Conservation (phyloP, 1,140 invertebrate species). For the Bombus superbus region DNA sequence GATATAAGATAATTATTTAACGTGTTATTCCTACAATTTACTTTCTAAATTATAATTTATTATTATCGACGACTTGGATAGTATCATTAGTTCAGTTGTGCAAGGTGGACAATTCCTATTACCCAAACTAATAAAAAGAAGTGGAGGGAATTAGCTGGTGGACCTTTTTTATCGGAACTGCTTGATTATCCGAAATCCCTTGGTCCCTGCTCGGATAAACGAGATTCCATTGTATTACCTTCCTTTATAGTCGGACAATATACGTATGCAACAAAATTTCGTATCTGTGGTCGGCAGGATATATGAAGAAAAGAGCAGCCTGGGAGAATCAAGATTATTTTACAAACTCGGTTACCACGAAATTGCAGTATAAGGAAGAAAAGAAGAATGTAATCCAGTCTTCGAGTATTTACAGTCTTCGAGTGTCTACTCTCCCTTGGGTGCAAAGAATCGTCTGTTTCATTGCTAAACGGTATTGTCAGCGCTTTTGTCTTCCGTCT, state of each 20-base stretch:
- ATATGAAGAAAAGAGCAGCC: not conserved
- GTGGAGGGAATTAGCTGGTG: not conserved
- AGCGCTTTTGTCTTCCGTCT: not conserved
- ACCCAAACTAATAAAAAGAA: not conserved
- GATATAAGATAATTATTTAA: not conserved
- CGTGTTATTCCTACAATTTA: not conserved
- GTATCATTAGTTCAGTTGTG: too few species aligned
- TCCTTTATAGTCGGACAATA: too few species aligned
- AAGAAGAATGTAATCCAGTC: not conserved
- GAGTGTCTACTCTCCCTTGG: not conserved
- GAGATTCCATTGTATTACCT: not conserved
- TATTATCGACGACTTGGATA: too few species aligned
- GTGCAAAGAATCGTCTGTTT: not conserved
- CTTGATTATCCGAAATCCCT: not conserved
- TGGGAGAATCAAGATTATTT: not conserved
- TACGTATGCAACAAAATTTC: not conserved
- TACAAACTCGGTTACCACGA: too few species aligned
- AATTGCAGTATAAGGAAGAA: not conserved
- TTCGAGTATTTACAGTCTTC: conserved; percentile 12
- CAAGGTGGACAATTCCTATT: too few species aligned
- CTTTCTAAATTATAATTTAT: not conserved
- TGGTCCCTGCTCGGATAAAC: not conserved
- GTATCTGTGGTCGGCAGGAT: not conserved
- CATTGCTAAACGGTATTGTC: conserved; percentile 8
- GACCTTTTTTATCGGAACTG: too few species aligned